These are phyloP conservation scores for Drosophila buzzatii DNA, from an alignment of 2,888 invertebrate genomes.

Conservation along the genomic window DNA sequence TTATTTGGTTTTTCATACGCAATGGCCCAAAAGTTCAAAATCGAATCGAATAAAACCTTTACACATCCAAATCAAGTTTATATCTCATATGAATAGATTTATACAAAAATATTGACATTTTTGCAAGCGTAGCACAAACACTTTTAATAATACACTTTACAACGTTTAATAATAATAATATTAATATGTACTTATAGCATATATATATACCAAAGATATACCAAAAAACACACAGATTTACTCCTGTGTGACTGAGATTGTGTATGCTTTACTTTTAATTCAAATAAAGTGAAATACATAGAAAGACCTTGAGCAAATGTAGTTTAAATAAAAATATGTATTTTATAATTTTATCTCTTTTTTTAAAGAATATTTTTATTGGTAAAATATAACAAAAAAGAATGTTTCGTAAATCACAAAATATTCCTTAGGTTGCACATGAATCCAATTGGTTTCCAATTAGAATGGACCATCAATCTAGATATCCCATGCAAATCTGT, in stretches of 20 bases:
- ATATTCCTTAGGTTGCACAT: no score
- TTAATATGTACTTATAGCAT: slow-evolving; percentile 15
- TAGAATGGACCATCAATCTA: not conserved
- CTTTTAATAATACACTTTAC: slow-evolving; percentile 70
- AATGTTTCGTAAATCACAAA: not conserved
- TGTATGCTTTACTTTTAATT: slow-evolving; percentile 34
- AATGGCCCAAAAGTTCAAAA: slow-evolving; percentile 72
- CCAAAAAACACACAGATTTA: slow-evolving; percentile 5
- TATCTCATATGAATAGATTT: slow-evolving; percentile 39
- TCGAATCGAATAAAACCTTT: slow-evolving; percentile 22
- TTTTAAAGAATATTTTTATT: no score
- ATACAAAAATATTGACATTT: slow-evolving; percentile 20
- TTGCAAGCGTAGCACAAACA: slow-evolving; percentile 46
- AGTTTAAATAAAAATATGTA: not conserved
- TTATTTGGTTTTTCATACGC: slow-evolving; percentile 24
- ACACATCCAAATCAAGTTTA: slow-evolving; percentile 51
- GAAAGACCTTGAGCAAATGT: not conserved
- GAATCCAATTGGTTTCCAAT: not conserved
- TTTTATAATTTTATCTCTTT: not conserved
- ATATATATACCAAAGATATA: slow-evolving; percentile 44
- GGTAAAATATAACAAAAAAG: not conserved
- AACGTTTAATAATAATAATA: slow-evolving; percentile 28
- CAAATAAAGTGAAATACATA: slow-evolving; percentile 55
- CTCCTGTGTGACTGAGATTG: slow-evolving; percentile 18
- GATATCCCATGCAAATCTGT: not conserved